A percentile compares a stretch with the other conserved stretches of the same genome.
phyloP scores from a whole-genome alignment of 2,797 vertebrate species.

The Picus viridis region DNA sequence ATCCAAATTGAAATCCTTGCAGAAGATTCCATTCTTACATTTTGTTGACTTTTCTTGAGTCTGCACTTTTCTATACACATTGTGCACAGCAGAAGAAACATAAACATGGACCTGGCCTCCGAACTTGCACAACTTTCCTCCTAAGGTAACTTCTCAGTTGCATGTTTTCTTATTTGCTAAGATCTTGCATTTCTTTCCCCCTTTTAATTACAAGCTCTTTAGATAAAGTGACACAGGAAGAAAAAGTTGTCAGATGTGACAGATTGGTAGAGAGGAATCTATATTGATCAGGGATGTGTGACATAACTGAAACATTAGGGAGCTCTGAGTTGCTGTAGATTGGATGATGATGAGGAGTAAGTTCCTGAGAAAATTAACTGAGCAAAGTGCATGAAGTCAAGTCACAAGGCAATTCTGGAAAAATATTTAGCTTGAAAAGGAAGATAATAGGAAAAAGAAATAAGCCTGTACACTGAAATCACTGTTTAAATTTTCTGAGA shows the following conservation, averaged over 20 bases:
- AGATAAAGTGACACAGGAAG: neutral
- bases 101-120: neutral
- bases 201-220: neutral
- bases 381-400: neutral
- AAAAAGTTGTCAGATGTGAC: neutral
- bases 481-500: neutral
- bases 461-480: neutral
- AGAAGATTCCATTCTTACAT: fast-evolving
- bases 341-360: neutral
- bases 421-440: neutral
- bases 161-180: neutral
- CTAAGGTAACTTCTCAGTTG: neutral
- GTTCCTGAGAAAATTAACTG: slow-evolving; percentile 4
- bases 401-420: neutral
- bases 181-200: neutral
- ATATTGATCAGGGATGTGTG: neutral
- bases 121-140: neutral
- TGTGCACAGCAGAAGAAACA: neutral
- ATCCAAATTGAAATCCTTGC: neutral
- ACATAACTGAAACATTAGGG: neutral
- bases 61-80: fast-evolving
- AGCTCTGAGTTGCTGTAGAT: neutral
- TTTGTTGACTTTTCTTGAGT: neutral
- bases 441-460: neutral
- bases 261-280: neutral